Conservation (phyloP, 2,888 invertebrate genomes). For the Chromoteleia sp. region DNA sequence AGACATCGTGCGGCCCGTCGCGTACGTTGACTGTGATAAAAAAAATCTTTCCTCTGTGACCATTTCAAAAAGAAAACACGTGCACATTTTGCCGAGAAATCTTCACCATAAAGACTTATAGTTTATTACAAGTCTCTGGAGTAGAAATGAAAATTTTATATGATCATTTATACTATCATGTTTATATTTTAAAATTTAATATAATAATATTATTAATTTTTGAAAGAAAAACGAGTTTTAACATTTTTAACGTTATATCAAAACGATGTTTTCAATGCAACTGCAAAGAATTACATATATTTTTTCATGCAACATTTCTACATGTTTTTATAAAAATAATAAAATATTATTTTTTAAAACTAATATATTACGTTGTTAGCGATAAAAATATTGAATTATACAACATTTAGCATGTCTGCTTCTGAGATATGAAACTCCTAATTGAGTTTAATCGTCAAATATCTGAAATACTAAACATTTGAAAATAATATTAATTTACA, state of each 20-base stretch:
- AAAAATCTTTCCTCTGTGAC: conserved; percentile 76
- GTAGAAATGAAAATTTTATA: background rate
- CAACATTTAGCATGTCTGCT: conserved; percentile 18
- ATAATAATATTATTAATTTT: too few species aligned
- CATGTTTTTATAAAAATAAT: background rate
- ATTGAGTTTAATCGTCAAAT: conserved; percentile 3
- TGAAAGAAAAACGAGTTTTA: too few species aligned
- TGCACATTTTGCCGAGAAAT: conserved; percentile 19
- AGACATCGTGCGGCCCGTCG: conserved; percentile 75
- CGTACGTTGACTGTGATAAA: conserved; percentile 82
- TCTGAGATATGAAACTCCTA: background rate
- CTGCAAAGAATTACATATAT: background rate
- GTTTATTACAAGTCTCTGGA: background rate
- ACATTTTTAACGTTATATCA: too few species aligned
- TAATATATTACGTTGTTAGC: conserved; percentile 11
- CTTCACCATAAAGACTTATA: background rate
- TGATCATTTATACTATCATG: too few species aligned
- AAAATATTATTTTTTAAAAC: background rate
- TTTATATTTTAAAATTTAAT: too few species aligned
- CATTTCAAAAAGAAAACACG: conserved; percentile 63
- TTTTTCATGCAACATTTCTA: background rate
- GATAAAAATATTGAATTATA: conserved; percentile 14
- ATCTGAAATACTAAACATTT: background rate
- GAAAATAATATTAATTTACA: conserved; percentile 10
- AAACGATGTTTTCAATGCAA: too few species aligned